A percentile compares a stretch with the other conserved stretches of the same genome.
Conservation (phyloP, 2,888 invertebrate genomes). For the Syritta pipiens region DNA sequence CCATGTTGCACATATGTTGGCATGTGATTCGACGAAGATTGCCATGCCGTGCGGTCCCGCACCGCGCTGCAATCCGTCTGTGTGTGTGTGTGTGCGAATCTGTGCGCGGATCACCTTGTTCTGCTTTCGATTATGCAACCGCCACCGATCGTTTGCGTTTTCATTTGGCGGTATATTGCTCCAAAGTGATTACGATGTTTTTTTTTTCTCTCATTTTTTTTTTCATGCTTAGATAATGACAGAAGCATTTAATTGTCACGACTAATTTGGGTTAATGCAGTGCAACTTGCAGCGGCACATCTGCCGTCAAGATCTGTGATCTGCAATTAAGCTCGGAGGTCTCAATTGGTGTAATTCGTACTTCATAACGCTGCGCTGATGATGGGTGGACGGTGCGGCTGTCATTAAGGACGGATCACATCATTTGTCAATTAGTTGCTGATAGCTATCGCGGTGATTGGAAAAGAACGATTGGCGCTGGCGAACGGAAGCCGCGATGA, state of each 20-base stretch:
- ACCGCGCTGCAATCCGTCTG: neutral
- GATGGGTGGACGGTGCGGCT: neutral
- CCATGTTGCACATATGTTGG: slow-evolving; percentile 48
- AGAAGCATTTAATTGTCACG: slow-evolving; percentile 39
- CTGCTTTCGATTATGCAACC: slow-evolving; percentile 65
- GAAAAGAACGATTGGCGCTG: neutral
- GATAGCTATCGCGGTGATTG: neutral
- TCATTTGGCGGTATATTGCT: slow-evolving; percentile 27
- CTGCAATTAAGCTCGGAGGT: slow-evolving; percentile 44
- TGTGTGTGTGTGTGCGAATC: slow-evolving; percentile 22
- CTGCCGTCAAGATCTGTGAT: slow-evolving; percentile 48
- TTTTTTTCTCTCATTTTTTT: neutral
- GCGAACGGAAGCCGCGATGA: neutral
- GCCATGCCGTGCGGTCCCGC: neutral
- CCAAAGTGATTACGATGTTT: neutral
- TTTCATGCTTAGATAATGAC: slow-evolving; percentile 33
- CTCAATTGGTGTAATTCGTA: slow-evolving; percentile 45
- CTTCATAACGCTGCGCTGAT: slow-evolving; percentile 26
- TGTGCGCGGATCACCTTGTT: slow-evolving; percentile 39
- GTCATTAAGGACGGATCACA: neutral
- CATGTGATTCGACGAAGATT: slow-evolving; percentile 36
- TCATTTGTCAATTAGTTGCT: slow-evolving; percentile 15
- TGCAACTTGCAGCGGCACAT: slow-evolving; percentile 5
- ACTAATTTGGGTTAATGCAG: slow-evolving; percentile 30
- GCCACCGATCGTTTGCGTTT: slow-evolving; percentile 50